phyloP scores from a whole-genome alignment of 2,888 invertebrate genomes.

The Eucriotettix oculatus region DNA sequence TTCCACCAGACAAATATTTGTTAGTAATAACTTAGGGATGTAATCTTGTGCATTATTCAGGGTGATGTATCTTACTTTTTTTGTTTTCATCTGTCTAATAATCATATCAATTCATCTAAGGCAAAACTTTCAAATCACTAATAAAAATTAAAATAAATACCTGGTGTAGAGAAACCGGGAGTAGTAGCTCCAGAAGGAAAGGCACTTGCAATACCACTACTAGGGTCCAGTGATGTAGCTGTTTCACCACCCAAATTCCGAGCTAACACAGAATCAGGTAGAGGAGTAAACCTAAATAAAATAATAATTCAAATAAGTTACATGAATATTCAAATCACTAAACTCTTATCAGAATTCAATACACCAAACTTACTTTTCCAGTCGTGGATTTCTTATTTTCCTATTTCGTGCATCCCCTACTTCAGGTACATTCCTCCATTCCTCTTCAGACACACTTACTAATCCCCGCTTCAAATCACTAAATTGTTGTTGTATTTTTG shows the following conservation, averaged over 20 bases:
- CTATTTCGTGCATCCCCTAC: conserved; percentile 98
- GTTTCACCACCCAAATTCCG: conserved; percentile 72
- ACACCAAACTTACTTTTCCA: conserved; percentile 50
- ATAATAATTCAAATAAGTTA: background rate
- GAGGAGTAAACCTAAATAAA: conserved; percentile 60
- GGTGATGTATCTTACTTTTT: background rate
- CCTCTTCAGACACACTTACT: conserved; percentile 69
- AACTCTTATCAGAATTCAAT: background rate
- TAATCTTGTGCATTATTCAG: no score
- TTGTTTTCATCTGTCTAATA: background rate
- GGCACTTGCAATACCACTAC: conserved; percentile 72
- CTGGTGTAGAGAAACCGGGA: conserved; percentile 59
- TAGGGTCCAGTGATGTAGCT: conserved; percentile 61
- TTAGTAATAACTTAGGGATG: no score
- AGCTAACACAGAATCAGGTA: conserved; percentile 90
- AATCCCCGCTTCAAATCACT: conserved; percentile 87
- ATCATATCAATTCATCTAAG: background rate
- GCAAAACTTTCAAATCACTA: background rate
- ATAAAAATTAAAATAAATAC: conserved; percentile 18
- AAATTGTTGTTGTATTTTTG: conserved; percentile 99
- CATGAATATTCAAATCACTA: no score
- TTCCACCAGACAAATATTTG: no score
- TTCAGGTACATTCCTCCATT: conserved; percentile 96
- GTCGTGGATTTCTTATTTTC: conserved; percentile 85
- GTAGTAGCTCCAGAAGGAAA: conserved; percentile 65